These are phyloP conservation scores for Brachyptera risi DNA, from an alignment of 2,888 invertebrate species.

Conservation along the genomic window DNA sequence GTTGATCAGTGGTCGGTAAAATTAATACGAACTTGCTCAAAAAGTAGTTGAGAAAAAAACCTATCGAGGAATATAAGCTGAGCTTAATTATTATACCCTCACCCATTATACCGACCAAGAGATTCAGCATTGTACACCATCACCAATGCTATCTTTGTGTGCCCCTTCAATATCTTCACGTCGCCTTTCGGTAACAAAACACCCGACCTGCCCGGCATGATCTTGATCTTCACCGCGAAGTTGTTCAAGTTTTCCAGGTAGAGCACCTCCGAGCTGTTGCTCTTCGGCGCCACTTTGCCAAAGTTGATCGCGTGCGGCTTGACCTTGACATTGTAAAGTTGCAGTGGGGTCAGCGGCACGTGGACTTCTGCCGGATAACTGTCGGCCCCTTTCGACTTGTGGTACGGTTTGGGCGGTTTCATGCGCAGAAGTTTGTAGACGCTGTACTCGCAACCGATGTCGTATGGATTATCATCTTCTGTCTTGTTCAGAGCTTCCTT, in stretches of 20 bases:
- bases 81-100: no score
- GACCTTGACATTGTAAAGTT: conserved; percentile 45
- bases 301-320: conserved; percentile 41
- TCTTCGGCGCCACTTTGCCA: conserved; percentile 37
- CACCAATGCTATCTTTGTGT: conserved; percentile 20
- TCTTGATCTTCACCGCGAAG: conserved; percentile 22
- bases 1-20: no score
- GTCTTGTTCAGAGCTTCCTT: neutral
- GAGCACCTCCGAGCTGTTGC: conserved; percentile 10
- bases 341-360: conserved; percentile 44
- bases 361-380: neutral
- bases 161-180: conserved; percentile 34
- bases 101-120: conserved; percentile 32
- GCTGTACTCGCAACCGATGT: neutral
- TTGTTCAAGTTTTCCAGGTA: conserved; percentile 22
- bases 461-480: neutral
- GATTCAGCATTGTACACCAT: conserved; percentile 26
- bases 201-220: conserved; percentile 30
- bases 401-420: neutral
- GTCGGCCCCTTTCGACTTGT: neutral
- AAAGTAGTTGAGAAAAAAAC: no score
- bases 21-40: no score
- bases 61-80: no score
- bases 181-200: conserved; percentile 35
- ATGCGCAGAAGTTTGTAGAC: neutral